phyloP scores from a whole-genome alignment of 2,113 vertebrate genomes.

The Percopsis transmontana region DNA sequence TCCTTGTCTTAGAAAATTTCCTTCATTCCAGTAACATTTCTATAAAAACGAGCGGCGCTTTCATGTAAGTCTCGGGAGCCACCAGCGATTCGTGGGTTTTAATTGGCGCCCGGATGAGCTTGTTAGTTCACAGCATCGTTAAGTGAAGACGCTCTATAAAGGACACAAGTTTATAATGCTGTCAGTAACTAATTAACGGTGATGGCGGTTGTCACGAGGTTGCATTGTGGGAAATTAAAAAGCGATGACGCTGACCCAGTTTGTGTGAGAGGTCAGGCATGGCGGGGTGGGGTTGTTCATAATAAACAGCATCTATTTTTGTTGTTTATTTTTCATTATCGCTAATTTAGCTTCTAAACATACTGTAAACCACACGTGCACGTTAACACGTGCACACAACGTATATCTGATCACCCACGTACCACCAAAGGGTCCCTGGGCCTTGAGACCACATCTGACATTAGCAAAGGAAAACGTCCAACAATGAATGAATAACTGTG shows the following conservation, averaged over 20 bases:
- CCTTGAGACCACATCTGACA: no score
- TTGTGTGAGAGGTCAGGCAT: conserved; percentile 24
- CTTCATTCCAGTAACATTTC: conserved; percentile 33
- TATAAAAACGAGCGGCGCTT: conserved; percentile 32
- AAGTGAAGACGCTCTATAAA: conserved; percentile 32
- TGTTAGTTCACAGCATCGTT: conserved; percentile 59
- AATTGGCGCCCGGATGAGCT: conserved; percentile 63
- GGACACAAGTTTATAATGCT: conserved; percentile 52
- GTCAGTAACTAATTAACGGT: conserved; percentile 67
- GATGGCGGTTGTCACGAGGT: conserved; percentile 69
- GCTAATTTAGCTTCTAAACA: conserved; percentile 12
- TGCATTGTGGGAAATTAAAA: conserved; percentile 64
- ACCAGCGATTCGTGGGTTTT: conserved; percentile 49
- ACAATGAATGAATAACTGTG: no score
- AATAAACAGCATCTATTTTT: conserved; percentile 28
- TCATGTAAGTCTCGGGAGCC: conserved; percentile 61
- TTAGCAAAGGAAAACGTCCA: no score
- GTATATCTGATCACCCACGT: no score
- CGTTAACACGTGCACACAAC: background rate
- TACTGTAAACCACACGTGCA: background rate
- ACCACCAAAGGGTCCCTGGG: background rate
- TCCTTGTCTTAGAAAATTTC: conserved; percentile 31
- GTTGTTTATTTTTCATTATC: conserved; percentile 36
- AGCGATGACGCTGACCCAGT: conserved; percentile 57
- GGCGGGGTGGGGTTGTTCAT: background rate